Percentiles rank a stretch among this genome's conserved stretches.
These are phyloP conservation scores for Hyla sarda DNA, from an alignment of 2,113 vertebrate genomes.

Conservation along the genomic window DNA sequence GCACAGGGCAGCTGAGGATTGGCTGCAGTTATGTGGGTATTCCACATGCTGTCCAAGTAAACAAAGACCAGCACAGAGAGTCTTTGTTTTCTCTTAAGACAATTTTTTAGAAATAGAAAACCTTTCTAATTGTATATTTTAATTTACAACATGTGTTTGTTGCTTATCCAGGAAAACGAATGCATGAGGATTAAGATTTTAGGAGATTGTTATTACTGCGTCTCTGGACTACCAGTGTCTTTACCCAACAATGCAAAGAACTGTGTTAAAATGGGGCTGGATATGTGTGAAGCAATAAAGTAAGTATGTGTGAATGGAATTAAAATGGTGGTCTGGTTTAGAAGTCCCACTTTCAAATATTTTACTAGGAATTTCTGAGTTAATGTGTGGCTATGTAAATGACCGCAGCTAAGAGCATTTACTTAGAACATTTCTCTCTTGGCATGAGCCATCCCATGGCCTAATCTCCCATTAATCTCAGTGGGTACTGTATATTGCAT, in stretches of 20 bases:
- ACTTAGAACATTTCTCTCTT: neutral
- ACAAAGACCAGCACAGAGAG: too few species aligned
- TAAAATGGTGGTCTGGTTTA: neutral
- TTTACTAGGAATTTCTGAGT: neutral
- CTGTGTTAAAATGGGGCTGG: conserved; percentile 98
- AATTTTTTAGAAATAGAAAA: too few species aligned
- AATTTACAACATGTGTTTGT: neutral
- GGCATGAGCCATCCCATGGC: too few species aligned
- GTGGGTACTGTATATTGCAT: neutral
- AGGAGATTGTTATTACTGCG: conserved; percentile 98
- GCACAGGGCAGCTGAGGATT: too few species aligned
- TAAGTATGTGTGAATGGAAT: conserved; percentile 71
- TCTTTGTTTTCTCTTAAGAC: too few species aligned
- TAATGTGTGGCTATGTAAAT: neutral
- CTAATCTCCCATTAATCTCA: neutral
- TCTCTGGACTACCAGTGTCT: conserved; percentile 94
- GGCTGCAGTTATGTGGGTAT: too few species aligned
- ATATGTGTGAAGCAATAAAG: conserved; percentile 99
- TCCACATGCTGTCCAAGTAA: too few species aligned
- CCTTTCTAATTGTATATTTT: neutral
- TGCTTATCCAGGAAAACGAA: conserved; percentile 88
- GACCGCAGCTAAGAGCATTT: neutral
- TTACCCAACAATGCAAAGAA: conserved; percentile 94
- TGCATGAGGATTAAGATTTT: conserved; percentile 99
- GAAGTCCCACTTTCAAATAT: neutral